These are phyloP conservation scores for Barypeithes pellucidus DNA, from an alignment of 2,888 invertebrate genomes.

Conservation along the genomic window DNA sequence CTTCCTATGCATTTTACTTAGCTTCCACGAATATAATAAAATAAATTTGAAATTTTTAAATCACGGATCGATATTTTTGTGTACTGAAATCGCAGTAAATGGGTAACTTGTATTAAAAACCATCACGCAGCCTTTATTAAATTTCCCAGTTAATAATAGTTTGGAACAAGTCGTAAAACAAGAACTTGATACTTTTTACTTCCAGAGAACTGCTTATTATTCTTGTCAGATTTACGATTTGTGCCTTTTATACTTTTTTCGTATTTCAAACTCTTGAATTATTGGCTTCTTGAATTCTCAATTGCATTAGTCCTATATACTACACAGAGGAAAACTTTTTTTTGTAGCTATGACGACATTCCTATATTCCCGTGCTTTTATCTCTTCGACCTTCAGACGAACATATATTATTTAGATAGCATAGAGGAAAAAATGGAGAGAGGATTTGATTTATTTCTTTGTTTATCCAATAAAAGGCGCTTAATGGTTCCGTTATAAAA, in stretches of 20 bases:
- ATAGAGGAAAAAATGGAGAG: constrained; percentile 5
- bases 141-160: too few species aligned
- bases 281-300: constrained; percentile 9
- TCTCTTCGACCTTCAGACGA: not conserved
- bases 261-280: constrained; percentile 5
- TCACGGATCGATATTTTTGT: too few species aligned
- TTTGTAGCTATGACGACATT: constrained; percentile 2
- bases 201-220: not conserved
- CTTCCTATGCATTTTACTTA: too few species aligned
- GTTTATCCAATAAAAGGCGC: constrained; percentile 1
- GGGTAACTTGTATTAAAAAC: too few species aligned
- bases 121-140: too few species aligned
- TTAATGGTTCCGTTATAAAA: not conserved
- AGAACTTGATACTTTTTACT: not conserved
- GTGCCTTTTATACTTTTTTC: not conserved
- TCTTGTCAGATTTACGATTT: not conserved
- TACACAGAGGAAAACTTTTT: constrained; percentile 6
- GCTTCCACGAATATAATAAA: too few species aligned
- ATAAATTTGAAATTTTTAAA: too few species aligned
- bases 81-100: too few species aligned
- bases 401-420: constrained; percentile 2
- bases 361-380: constrained; percentile 9
- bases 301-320: constrained; percentile 20
- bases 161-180: not conserved
- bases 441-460: constrained; percentile 17